A percentile compares a stretch with the other conserved stretches of the same genome.
These are phyloP conservation scores for Pluvianellus socialis DNA, from an alignment of 2,113 vertebrate genomes.

Conservation along the genomic window DNA sequence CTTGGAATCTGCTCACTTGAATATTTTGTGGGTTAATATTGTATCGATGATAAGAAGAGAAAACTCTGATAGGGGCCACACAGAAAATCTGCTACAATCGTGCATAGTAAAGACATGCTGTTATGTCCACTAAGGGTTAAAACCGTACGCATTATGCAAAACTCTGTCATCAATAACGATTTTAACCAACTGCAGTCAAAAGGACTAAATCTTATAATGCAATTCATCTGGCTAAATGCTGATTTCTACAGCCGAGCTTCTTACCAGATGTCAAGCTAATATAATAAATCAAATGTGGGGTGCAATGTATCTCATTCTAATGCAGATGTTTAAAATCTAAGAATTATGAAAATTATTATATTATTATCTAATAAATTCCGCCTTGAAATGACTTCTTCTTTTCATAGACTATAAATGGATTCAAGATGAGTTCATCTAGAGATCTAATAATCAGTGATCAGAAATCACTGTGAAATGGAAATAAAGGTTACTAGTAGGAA, in stretches of 20 bases:
- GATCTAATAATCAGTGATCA: not conserved
- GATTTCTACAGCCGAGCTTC: not conserved
- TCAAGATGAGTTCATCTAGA: conserved; percentile 8
- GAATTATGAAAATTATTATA: not conserved
- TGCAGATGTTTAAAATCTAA: not conserved
- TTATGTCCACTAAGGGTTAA: not conserved
- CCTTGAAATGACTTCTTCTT: not conserved
- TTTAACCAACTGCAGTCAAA: not conserved
- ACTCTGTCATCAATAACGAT: not conserved
- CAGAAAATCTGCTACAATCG: not conserved
- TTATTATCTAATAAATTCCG: not conserved
- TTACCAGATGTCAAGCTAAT: not conserved
- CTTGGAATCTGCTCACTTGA: not conserved
- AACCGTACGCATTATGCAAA: not conserved
- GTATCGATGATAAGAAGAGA: not conserved
- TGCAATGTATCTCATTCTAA: not conserved
- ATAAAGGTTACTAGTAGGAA: conserved; percentile 29
- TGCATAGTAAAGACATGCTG: not conserved
- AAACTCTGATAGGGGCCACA: not conserved
- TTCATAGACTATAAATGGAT: not conserved
- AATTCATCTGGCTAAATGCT: not conserved
- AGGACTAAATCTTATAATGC: not conserved
- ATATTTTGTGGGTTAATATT: not conserved
- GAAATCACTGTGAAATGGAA: conserved; percentile 18
- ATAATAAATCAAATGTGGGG: not conserved